Evolutionary conservation across 2,797 vertebrate genomes (phyloP), one percentile per base, ranked within the genome.

Genomic region (Mormyrops boulengeri): DNA sequence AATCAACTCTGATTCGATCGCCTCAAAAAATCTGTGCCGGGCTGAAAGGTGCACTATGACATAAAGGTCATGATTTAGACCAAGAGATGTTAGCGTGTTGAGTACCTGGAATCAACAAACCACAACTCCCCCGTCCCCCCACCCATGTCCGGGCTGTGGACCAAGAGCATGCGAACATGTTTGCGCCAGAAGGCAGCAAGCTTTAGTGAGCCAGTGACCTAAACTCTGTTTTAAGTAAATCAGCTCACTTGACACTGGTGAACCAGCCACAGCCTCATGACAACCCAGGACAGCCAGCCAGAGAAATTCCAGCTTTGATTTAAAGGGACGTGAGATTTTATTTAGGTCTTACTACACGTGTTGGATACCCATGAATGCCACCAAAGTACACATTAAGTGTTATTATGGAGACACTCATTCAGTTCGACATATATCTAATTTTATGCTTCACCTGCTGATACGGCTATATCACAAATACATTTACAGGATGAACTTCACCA

Each of bases 31-130:
- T 50, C 44, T 22, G n/a, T n/a, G 92, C 92, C 62, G 91, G 52
- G 88, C 91, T 93, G 66, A 93, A 92, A 85, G 88, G 89, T 82
- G 88, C 86, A 90, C 91, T 93, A 93, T 94, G 92, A 92, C 89
- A 93, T 91, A 87, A 73, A 89, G 41, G 41, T 47, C 44, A 85
- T 77, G 34, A 85, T 26, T 82, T 89, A 86, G 62, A 4, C 34
- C 26, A 69, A 30, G 26, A 69, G 26, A 88, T 77, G 30, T 77
- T 77, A 14, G 34, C 11, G 69, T 38, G 34, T 77, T 38, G 30
- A 38, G 69, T 38, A 77, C 69, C 30, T 38, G 11, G 12, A 14
- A 38, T 30, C 22, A 66, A 30, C 8, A 66, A 66, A 66, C 60
- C 60, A 66, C 22, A 38, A 69, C 17, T 69, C 62, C 4, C 3